Base-by-base conservation (phyloP, 2,888 invertebrate species). In the Drosophila mercatorum region DNA sequence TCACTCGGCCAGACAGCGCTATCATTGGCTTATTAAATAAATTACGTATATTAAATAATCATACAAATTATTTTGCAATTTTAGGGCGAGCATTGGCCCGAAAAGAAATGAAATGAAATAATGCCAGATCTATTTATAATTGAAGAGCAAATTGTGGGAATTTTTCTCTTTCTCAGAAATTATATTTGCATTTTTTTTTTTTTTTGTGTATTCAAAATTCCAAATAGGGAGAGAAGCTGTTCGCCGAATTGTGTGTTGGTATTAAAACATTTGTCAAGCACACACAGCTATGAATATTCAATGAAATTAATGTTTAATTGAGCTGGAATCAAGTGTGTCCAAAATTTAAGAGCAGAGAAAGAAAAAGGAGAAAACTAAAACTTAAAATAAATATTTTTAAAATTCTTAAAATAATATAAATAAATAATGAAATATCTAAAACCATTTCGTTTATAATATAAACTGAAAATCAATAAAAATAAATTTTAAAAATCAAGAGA, bases 41-140 rank as follows among this genome's bases (percentile, higher is more conserved):
- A 67, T 67, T 58, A 40, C 28, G 36, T 49, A 1, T 36, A 43
- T 58, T 52, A 34, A 52, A 22, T 40, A 40, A 41, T 58, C 44
- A 52, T 38, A 26, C 10, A 26, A 22, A 68, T 67, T 64, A 43
- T 56, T 66, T 41, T 8, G 28, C 12, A 67, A 52, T 67, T 56
- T 55, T 34, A 7, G 17, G 31, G 14, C 3, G 43, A 34, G 3
- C 44, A 26, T 64, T 68, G 67, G n/a, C 40, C 58, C 17, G 17
- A 40, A 40, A 49, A 31, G 5, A 5, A n/a, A n/a, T n/a, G 0
- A 14, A 14, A 47, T 34, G 6, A 44, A 8, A 49, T 2, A n/a
- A 31, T 2, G 38, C 17, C 26, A 40, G 43, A 57, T 66, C 49
- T 17, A 51, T 22, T 44, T 66, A 38, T 66, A 66, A 66, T 49